Base-by-base conservation (phyloP, 1,140 invertebrate species). In the Plectrocnemia conspersa region DNA sequence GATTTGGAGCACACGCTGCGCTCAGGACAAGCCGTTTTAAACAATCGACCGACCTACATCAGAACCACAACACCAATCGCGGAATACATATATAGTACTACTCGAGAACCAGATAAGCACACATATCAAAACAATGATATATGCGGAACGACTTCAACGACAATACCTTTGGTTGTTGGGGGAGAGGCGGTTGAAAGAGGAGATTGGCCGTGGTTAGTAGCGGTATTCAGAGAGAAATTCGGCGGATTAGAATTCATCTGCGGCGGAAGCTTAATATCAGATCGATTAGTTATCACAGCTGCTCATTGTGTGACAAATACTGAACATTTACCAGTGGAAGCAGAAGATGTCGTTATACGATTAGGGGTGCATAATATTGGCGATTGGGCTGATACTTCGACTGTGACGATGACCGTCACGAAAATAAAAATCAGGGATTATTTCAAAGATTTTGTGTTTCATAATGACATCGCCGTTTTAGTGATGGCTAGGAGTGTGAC, bases 131-230 rank as follows among this genome's bases (percentile, higher is more conserved):
- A n/a, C 32, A 22, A 54, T 15, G 44, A 16, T 13, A 36, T 66
- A 2, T 73, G 71, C 44, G 71, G 70, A 5, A 54, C 57, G 27
- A 61, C 64, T 5, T 38, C 59, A 29, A 47, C 49, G 2, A 72
- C 72, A 62, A 38, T 19, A 4, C 65, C 63, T 2, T 56, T 77
- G 6, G 63, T 78, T 2, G 55, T 68, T 1, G 61, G 68, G 22
- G 74, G 73, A 3, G 33, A 65, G 0, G 44, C 48, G 1, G 67
- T 68, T 5, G 54, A 47, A 5, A 66, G 64, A 24, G 74, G 73
- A 0, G 69, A 77, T 13, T 80, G 75, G 73, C 79, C 78, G 0
- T 80, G 79, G 78, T 40, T 79, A 11, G 73, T 58, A 1, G 77
- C 76, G 0, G 67, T 81, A 15, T 79, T 76, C 44, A 2, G 69